Percentiles rank a stretch among this genome's conserved stretches.
Evolutionary conservation across 2,113 vertebrate genomes (phyloP).

Genomic region (Tinamus guttatus): DNA sequence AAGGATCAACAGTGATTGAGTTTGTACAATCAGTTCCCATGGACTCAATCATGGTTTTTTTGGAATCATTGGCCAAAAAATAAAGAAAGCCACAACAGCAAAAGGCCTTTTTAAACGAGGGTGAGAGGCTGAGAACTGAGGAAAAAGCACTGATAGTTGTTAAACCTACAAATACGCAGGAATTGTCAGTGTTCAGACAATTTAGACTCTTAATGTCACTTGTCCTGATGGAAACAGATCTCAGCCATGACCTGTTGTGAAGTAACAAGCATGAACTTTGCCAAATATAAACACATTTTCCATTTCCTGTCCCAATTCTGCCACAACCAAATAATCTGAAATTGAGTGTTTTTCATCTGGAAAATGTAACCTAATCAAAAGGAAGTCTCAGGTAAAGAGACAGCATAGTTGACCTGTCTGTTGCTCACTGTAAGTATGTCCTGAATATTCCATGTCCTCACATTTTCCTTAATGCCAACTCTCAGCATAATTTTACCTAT

Average conservation of each 20-base stretch:
- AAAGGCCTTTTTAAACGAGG: background rate
- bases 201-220: background rate
- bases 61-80: background rate
- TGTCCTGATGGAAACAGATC: background rate
- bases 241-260: background rate
- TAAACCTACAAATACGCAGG: background rate
- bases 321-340: background rate
- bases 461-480: constrained; percentile 8
- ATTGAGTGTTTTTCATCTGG: background rate
- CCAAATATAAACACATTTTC: background rate
- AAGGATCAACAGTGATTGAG: background rate
- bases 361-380: constrained; percentile 17
- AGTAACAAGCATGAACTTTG: background rate
- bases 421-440: background rate
- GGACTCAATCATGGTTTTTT: background rate
- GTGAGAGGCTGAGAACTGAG: background rate
- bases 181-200: background rate
- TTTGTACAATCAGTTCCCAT: background rate
- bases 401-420: background rate
- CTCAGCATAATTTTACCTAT: background rate
- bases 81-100: background rate
- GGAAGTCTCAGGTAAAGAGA: background rate
- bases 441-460: constrained; percentile 18
- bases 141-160: background rate
- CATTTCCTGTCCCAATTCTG: background rate